Conservation (phyloP, 1,140 invertebrate species). For the Drosophila suzukii region DNA sequence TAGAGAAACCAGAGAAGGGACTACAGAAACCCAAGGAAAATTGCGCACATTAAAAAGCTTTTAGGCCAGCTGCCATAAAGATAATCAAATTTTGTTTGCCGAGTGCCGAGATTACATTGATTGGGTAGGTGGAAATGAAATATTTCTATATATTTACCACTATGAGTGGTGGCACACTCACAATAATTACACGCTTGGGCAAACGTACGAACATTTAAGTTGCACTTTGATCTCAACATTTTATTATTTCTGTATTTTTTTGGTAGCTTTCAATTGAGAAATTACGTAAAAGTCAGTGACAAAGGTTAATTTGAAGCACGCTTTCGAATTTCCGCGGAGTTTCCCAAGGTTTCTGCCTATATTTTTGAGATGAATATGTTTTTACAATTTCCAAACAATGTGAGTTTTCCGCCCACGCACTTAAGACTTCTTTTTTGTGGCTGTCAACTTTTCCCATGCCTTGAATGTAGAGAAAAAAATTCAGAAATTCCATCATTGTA, state of each 20-base stretch:
- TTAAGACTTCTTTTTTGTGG: conserved; percentile 28
- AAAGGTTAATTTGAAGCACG: conserved; percentile 47
- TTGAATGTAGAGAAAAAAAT: conserved; percentile 21
- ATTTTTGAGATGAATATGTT: conserved; percentile 2
- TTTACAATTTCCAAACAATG: conserved; percentile 14
- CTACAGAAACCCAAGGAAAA: conserved; percentile 21
- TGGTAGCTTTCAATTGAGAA: conserved; percentile 45
- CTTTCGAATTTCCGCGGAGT: conserved; percentile 6
- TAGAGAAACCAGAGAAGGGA: not conserved
- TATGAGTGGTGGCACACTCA: not conserved
- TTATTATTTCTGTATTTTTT: conserved; percentile 18
- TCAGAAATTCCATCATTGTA: conserved; percentile 16
- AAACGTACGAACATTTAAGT: conserved; percentile 19
- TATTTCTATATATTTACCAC: conserved; percentile 21
- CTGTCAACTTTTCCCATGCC: conserved; percentile 60
- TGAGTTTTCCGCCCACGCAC: conserved; percentile 50
- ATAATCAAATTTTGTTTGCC: conserved; percentile 55
- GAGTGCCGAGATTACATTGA: conserved; percentile 47
- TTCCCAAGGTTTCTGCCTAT: conserved; percentile 24
- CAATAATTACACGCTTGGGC: conserved; percentile 40
- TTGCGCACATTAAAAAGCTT: conserved; percentile 59
- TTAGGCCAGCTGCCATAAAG: conserved; percentile 40
- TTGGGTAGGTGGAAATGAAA: conserved; percentile 31
- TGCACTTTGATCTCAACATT: conserved; percentile 51
- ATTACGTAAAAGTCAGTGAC: conserved; percentile 35